Conservation (phyloP, 1,140 invertebrate genomes). For the Frieseomelitta varia region DNA sequence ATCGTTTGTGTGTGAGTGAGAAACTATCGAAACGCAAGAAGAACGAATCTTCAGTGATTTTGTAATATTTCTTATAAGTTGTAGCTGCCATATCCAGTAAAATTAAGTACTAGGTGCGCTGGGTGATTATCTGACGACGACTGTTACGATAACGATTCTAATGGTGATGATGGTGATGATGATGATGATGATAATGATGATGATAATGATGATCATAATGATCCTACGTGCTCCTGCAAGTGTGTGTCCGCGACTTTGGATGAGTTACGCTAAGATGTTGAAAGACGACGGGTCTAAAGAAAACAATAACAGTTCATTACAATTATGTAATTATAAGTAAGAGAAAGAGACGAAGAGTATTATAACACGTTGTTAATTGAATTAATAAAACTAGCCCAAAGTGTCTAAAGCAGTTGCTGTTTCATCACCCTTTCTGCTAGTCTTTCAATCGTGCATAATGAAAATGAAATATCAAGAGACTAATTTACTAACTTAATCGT, state of each 20-base stretch:
- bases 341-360: slow-evolving; percentile 81
- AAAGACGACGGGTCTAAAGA: slow-evolving; percentile 80
- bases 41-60: slow-evolving; percentile 78
- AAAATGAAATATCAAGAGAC: too few species aligned
- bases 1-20: slow-evolving; percentile 57
- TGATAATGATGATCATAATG: slow-evolving; percentile 63
- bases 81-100: slow-evolving; percentile 80
- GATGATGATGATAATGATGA: slow-evolving; percentile 26
- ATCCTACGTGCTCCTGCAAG: slow-evolving; percentile 70
- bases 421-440: neutral
- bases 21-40: slow-evolving; percentile 51
- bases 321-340: slow-evolving; percentile 82
- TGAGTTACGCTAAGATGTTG: slow-evolving; percentile 76
- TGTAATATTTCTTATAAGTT: slow-evolving; percentile 81
- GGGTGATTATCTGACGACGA: slow-evolving; percentile 68
- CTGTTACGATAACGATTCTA: slow-evolving; percentile 68
- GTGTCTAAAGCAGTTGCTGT: slow-evolving; percentile 57
- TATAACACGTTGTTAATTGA: slow-evolving; percentile 83
- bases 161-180: slow-evolving; percentile 52
- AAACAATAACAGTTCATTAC: slow-evolving; percentile 82
- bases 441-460: neutral
- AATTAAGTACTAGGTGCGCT: slow-evolving; percentile 70
- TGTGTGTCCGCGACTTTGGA: slow-evolving; percentile 73
- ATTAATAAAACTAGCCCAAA: slow-evolving; percentile 83
- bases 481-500: too few species aligned